phyloP scores from a whole-genome alignment of 2,113 vertebrate genomes.

The Cebus imitator region DNA sequence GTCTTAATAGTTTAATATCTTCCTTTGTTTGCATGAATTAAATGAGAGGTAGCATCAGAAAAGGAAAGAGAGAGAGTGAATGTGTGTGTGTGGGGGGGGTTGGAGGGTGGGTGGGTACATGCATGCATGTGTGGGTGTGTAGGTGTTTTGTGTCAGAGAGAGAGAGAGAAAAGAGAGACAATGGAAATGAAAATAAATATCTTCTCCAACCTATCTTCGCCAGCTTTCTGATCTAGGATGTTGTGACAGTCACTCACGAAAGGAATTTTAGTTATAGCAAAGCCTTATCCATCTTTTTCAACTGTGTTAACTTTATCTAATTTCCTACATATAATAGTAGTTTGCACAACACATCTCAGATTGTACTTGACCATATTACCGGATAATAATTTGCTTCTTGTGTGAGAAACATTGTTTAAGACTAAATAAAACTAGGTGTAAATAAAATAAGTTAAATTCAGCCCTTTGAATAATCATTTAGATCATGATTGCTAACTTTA shows the following conservation, averaged over 20 bases:
- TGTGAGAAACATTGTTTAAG: not conserved
- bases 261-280: not conserved
- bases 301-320: not conserved
- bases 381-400: constrained; percentile 20
- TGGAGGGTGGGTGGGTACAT: too few relatives aligned
- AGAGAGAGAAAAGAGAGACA: not conserved
- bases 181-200: not conserved
- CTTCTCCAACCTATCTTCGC: not conserved
- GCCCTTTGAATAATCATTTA: not conserved
- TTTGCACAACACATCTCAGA: constrained; percentile 1
- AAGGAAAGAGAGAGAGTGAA: not conserved
- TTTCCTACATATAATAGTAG: not conserved
- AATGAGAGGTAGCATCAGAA: not conserved
- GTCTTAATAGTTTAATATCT: not conserved
- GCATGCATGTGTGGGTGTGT: too few relatives aligned
- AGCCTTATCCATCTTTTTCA: not conserved
- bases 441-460: not conserved
- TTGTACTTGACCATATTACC: not conserved
- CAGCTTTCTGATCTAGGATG: not conserved
- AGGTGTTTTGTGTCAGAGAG: not conserved
- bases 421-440: not conserved
- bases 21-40: not conserved
- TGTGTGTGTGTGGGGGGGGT: too few relatives aligned
- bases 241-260: not conserved
- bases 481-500: not conserved